phyloP scores from a whole-genome alignment of 2,888 invertebrate genomes.

The Drosophila nigritarsus region DNA sequence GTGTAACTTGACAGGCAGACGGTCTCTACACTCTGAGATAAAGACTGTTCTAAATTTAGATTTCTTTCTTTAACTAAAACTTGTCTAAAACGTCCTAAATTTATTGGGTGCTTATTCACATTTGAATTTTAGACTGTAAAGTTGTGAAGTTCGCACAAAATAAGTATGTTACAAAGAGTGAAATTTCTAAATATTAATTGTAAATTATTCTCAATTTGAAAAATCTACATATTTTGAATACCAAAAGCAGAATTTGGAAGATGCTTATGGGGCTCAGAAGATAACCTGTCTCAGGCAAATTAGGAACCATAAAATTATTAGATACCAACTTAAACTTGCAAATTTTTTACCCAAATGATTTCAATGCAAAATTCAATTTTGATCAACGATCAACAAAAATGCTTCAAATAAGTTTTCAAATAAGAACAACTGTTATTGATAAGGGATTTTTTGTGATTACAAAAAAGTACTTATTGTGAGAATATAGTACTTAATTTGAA shows the following conservation, averaged over 20 bases:
- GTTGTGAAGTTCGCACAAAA: neutral
- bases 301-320: too few species aligned
- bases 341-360: neutral
- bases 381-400: neutral
- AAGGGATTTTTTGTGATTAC: neutral
- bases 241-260: neutral
- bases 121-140: neutral
- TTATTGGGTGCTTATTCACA: neutral
- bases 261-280: too few species aligned
- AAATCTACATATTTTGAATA: neutral
- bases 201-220: neutral
- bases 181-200: neutral
- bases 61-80: neutral
- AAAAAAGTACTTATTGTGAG: neutral
- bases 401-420: neutral
- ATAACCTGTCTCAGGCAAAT: too few species aligned
- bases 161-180: neutral
- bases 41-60: neutral
- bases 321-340: too few species aligned
- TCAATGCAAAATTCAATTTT: neutral
- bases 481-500: neutral
- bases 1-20: neutral
- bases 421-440: neutral
- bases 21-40: neutral
- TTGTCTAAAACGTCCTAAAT: neutral